Conservation (phyloP, 2,888 invertebrate genomes). For the Pachydiplax longipennis region DNA sequence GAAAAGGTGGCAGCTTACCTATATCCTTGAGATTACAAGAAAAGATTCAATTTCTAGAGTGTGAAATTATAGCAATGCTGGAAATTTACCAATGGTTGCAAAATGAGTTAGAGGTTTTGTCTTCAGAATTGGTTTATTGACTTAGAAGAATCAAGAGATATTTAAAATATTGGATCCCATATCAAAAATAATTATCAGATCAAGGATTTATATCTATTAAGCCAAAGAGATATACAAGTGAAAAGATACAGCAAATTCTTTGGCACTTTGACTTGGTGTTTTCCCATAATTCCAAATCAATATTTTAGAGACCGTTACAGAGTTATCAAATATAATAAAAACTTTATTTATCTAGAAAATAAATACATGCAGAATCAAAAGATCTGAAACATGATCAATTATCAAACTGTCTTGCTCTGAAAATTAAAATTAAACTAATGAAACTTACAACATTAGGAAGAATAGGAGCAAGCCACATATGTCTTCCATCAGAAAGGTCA, state of each 20-base stretch:
- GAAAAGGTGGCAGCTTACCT: no score
- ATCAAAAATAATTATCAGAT: background rate
- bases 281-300: conserved; percentile 88
- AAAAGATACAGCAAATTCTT: conserved; percentile 75
- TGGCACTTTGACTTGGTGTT: conserved; percentile 77
- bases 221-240: no score
- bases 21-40: no score
- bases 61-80: no score
- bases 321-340: conserved; percentile 80
- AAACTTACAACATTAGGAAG: conserved; percentile 68
- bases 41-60: no score
- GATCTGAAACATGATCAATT: no score
- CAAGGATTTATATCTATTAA: background rate
- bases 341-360: conserved; percentile 67
- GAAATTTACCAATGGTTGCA: no score
- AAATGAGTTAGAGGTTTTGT: no score
- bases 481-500: conserved; percentile 69
- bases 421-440: conserved; percentile 30
- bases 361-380: background rate
- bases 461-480: conserved; percentile 81
- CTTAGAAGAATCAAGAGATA: no score
- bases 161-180: no score
- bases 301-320: conserved; percentile 75
- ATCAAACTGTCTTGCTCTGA: background rate
- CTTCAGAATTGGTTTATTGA: no score